These are phyloP conservation scores for Manis pentadactyla DNA, from an alignment of 2,797 vertebrate genomes.

Conservation along the genomic window DNA sequence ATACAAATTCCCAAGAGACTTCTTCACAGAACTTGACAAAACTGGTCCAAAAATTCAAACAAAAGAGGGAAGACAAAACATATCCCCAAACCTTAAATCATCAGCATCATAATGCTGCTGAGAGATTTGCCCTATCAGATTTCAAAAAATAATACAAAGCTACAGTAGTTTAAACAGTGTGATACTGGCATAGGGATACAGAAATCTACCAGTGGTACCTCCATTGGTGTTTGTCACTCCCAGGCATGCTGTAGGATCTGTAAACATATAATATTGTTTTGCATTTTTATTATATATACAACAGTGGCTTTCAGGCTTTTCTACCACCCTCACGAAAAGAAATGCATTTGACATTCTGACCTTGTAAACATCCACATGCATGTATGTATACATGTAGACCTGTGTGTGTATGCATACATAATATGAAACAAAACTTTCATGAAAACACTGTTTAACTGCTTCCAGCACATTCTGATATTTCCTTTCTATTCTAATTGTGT, in stretches of 20 bases:
- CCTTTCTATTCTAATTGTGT: background rate
- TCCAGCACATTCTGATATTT: background rate
- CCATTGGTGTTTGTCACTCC: background rate
- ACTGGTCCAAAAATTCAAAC: background rate
- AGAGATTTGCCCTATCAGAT: background rate
- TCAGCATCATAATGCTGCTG: background rate
- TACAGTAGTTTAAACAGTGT: background rate
- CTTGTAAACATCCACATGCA: background rate
- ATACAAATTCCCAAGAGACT: background rate
- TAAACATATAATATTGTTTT: background rate
- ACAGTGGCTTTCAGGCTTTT: background rate
- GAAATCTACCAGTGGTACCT: background rate
- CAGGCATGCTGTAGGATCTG: background rate
- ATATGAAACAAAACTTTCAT: background rate
- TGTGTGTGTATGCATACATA: background rate
- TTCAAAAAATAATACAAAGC: background rate
- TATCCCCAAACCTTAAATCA: background rate
- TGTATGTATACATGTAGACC: background rate
- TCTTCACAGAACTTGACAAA: conserved; percentile 17
- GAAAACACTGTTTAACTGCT: background rate
- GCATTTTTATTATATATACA: background rate
- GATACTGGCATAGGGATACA: background rate
- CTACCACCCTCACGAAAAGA: background rate
- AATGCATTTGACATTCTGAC: background rate
- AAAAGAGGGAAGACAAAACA: background rate